Percentiles rank a stretch among this genome's conserved stretches.
phyloP scores from a whole-genome alignment of 2,888 invertebrate genomes.

The Melinopterus prodromus region DNA sequence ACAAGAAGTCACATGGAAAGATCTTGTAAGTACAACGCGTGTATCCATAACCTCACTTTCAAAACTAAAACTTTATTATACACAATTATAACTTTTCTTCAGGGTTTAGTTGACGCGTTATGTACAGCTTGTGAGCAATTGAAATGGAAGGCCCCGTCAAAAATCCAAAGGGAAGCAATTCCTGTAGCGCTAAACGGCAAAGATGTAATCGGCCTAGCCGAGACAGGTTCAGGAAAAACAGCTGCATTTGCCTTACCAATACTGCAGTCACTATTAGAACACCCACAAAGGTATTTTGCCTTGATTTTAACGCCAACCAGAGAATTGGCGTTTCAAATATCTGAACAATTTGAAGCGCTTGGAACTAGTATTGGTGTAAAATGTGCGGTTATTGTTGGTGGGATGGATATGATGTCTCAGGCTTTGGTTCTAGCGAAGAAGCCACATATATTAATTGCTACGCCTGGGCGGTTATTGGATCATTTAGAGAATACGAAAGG shows the following conservation, averaged over 20 bases:
- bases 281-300: conserved; percentile 94
- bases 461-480: conserved; percentile 94
- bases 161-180: conserved; percentile 94
- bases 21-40: conserved; percentile 63
- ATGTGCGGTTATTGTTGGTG: conserved; percentile 96
- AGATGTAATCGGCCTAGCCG: conserved; percentile 71
- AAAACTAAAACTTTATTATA: not conserved
- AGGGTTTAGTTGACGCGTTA: conserved; percentile 91
- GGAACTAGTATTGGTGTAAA: conserved; percentile 91
- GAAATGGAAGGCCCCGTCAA: conserved; percentile 94
- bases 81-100: conserved; percentile 22
- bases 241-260: conserved; percentile 98
- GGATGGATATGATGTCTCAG: conserved; percentile 98
- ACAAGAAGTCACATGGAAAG: conserved; percentile 61
- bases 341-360: conserved; percentile 97
- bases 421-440: conserved; percentile 90
- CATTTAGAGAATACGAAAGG: conserved; percentile 99
- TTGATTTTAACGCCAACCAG: conserved; percentile 95
- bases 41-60: conserved; percentile 26
- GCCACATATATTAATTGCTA: conserved; percentile 96
- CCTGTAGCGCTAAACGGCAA: conserved; percentile 90
- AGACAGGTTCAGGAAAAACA: conserved; percentile 96
- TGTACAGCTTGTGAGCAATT: conserved; percentile 91
- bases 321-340: conserved; percentile 97
- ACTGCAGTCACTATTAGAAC: conserved; percentile 86